Base-by-base conservation (phyloP, 2,888 invertebrate species). In the Phortica magna region DNA sequence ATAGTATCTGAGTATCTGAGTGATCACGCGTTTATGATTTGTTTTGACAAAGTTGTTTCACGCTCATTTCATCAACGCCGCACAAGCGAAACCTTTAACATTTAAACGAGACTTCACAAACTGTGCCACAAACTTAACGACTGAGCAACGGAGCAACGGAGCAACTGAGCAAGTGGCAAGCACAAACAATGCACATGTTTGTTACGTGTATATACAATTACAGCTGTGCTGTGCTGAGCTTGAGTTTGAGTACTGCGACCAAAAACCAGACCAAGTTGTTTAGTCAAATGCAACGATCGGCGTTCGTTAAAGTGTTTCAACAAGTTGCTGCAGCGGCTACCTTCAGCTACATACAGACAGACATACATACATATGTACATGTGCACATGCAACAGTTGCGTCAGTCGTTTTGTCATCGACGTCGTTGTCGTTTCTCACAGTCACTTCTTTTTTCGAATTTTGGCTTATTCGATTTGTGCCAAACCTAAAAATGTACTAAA, bases 41-140 rank as follows among this genome's bases (percentile, higher is more conserved):
- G 31, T 71, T 31, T 71, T 71, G 55, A 17, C 55, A 39, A 55
- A 55, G 31, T 71, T 71, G 55, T 71, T 71, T 55, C 53, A 71
- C 55, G 53, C 70, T 71, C 22, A 53, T 71, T 53, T 31, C 55
- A 31, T 71, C 53, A 71, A 55, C 31, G 22, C 31, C 12, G 17
- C 53, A 48, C 53, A 48, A 48, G 31, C 53, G 19, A 71, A 75
- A 31, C 31, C 75, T 75, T 75, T 75, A 75, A 75, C 75, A 75
- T 75, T 75, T 75, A 70, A 74, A 39, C 55, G 55, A 72, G 61
- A 41, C 59, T 53, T 14, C 70, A 70, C 48, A 61, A 61, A 61
- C 22, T 61, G 61, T 61, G 61, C 61, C 61, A 61, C n/a, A 61
- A n/a, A 17, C 22, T 19, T 12, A 22, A 61, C 41, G 22, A 43